Conservation (phyloP, 2,113 vertebrate genomes). For the Onychostruthus taczanowskii region DNA sequence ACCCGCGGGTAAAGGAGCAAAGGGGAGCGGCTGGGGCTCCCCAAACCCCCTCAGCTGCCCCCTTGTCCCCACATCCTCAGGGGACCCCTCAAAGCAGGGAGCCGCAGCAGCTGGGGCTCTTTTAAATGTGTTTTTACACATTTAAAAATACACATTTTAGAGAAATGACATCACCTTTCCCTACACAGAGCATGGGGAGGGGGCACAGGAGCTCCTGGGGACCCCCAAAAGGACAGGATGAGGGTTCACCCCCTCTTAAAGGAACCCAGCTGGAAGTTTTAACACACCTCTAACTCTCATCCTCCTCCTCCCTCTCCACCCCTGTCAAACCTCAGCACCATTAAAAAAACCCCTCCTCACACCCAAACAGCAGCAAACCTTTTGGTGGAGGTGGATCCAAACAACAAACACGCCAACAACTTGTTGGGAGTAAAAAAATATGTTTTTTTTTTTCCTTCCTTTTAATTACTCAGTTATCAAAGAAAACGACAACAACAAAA, state of each 20-base stretch:
- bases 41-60: background rate
- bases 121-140: no score
- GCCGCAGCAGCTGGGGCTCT: background rate
- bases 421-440: slow-evolving; percentile 94
- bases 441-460: slow-evolving; percentile 69
- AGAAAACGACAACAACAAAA: slow-evolving; percentile 54
- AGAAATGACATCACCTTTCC: no score
- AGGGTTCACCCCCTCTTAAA: rapidly evolving
- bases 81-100: background rate
- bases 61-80: background rate
- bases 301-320: background rate
- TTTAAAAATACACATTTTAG: background rate
- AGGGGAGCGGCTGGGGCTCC: background rate
- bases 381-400: rapidly evolving
- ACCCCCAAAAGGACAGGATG: rapidly evolving
- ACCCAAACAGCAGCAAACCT: background rate
- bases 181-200: rapidly evolving
- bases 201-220: background rate
- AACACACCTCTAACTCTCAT: background rate
- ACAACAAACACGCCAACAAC: background rate
- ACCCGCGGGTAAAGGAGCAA: background rate
- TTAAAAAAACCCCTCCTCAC: background rate
- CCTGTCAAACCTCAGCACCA: background rate
- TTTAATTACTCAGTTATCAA: slow-evolving; percentile 90
- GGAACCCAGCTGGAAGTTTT: rapidly evolving